These are phyloP conservation scores for Amiota minor DNA, from an alignment of 2,888 invertebrate species.

Conservation along the genomic window DNA sequence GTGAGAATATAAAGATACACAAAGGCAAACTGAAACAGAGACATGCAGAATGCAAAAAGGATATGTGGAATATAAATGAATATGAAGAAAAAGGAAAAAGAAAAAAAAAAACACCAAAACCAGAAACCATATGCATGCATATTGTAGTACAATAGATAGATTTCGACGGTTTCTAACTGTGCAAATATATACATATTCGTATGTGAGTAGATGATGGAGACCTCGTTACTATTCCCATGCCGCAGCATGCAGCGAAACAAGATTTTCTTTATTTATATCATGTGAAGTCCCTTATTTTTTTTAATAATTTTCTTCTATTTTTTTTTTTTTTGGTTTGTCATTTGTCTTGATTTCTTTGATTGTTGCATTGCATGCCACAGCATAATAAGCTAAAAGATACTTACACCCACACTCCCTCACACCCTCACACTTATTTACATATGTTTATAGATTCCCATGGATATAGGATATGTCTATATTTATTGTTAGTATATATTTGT, in stretches of 20 bases:
- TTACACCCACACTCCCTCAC: neutral
- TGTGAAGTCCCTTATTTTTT: constrained; percentile 14
- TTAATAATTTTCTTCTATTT: constrained; percentile 29
- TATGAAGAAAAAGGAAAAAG: neutral
- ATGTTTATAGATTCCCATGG: neutral
- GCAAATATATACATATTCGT: neutral
- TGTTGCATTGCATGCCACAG: constrained; percentile 58
- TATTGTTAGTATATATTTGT: neutral
- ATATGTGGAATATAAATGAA: neutral
- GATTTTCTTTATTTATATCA: constrained; percentile 31
- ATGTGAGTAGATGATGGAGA: neutral
- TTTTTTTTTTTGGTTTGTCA: constrained; percentile 15
- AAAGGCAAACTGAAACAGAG: neutral
- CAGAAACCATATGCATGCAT: neutral
- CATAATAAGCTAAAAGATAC: constrained; percentile 45
- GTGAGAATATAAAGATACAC: neutral
- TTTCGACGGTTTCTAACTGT: neutral
- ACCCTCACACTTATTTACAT: neutral
- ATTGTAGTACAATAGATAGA: too few species aligned
- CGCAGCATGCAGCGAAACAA: neutral
- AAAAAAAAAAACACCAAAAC: too few species aligned
- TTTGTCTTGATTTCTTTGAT: constrained; percentile 46
- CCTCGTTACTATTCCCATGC: neutral
- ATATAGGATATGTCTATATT: neutral
- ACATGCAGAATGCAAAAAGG: neutral